phyloP scores from a whole-genome alignment of 2,888 invertebrate species.

The Hypena proboscidalis region DNA sequence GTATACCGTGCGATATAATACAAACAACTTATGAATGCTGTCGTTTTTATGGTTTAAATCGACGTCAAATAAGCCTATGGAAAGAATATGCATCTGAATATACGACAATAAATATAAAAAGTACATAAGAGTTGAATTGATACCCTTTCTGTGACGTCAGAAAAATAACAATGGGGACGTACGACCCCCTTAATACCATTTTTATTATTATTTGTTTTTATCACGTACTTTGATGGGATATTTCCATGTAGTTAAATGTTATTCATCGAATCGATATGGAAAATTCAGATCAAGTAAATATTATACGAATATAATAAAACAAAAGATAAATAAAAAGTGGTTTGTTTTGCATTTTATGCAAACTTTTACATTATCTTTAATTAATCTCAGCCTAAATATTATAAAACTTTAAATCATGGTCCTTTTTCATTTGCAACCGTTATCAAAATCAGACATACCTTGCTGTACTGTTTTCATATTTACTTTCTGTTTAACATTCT shows the following conservation, averaged over 20 bases:
- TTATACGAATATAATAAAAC: slow-evolving; percentile 4
- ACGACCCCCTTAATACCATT: slow-evolving; percentile 33
- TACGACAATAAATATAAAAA: slow-evolving; percentile 35
- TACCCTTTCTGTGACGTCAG: slow-evolving; percentile 36
- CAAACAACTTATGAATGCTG: too few relatives aligned
- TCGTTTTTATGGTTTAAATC: background rate
- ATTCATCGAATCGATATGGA: slow-evolving; percentile 33
- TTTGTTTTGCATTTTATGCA: too few relatives aligned
- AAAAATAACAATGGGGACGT: slow-evolving; percentile 36
- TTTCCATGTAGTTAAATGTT: slow-evolving; percentile 43
- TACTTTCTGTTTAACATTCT: too few relatives aligned
- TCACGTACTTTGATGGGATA: slow-evolving; percentile 37
- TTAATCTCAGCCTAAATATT: too few relatives aligned
- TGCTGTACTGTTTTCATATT: too few relatives aligned
- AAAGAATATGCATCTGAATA: slow-evolving; percentile 32
- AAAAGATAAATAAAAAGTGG: too few relatives aligned
- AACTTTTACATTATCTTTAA: too few relatives aligned
- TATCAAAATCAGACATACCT: too few relatives aligned
- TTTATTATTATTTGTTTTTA: slow-evolving; percentile 46
- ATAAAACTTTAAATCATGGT: too few relatives aligned
- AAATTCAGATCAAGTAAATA: slow-evolving; percentile 31
- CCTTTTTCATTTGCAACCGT: too few relatives aligned
- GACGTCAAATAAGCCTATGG: slow-evolving; percentile 8
- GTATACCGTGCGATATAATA: too few relatives aligned
- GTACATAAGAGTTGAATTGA: slow-evolving; percentile 40